Conservation (phyloP, 2,888 invertebrate genomes). For the Quadroppia sp. region DNA sequence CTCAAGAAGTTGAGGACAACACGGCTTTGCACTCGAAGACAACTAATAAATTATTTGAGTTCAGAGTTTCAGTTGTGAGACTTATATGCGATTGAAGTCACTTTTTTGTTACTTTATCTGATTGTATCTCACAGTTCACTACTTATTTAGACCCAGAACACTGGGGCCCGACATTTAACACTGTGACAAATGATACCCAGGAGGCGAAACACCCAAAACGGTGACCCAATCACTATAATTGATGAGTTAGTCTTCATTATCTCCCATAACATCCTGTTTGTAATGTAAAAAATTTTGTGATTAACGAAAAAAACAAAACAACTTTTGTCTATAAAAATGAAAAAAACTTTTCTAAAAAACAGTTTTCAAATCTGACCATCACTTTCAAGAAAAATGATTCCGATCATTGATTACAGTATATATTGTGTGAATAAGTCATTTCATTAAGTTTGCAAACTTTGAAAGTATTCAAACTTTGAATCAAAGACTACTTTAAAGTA, state of each 20-base stretch:
- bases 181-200: constrained; percentile 19
- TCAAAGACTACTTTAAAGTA: too few species aligned
- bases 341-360: too few species aligned
- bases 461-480: too few species aligned
- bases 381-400: too few species aligned
- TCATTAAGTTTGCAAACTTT: too few species aligned
- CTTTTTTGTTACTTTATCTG: background rate
- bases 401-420: too few species aligned
- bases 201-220: constrained; percentile 10
- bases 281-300: too few species aligned
- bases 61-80: background rate
- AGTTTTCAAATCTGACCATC: too few species aligned
- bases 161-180: constrained; percentile 7
- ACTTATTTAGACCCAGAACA: background rate
- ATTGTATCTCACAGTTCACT: background rate
- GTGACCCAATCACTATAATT: constrained; percentile 22
- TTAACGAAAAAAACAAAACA: too few species aligned
- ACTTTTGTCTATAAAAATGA: too few species aligned
- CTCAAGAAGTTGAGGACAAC: constrained; percentile 8
- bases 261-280: constrained; percentile 21
- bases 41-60: constrained; percentile 17
- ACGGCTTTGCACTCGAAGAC: constrained; percentile 23
- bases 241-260: constrained; percentile 19
- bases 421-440: too few species aligned
- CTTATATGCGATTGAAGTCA: background rate